phyloP scores from a whole-genome alignment of 2,113 vertebrate species.

The Petroica traversi region DNA sequence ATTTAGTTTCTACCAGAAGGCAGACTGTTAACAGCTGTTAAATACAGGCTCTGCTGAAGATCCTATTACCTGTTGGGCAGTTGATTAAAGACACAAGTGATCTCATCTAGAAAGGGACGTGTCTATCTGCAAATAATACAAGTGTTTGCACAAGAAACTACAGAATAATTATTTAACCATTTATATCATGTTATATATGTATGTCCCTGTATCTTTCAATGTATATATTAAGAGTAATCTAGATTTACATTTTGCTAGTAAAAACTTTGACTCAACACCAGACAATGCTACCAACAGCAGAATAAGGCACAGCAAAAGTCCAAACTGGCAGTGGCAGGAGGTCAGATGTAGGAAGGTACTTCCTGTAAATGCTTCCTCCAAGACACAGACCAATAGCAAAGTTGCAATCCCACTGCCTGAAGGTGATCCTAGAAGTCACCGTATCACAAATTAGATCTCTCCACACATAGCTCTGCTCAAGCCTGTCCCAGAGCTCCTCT shows the following conservation, averaged over 20 bases:
- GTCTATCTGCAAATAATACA: background rate
- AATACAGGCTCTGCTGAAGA: background rate
- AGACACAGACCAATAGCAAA: background rate
- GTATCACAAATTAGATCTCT: background rate
- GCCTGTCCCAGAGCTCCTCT: background rate
- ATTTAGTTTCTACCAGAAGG: background rate
- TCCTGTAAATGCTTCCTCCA: background rate
- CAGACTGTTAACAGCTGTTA: background rate
- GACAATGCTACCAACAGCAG: background rate
- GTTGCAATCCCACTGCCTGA: fast-evolving
- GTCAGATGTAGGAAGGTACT: background rate
- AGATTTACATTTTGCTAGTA: background rate
- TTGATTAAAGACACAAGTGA: background rate
- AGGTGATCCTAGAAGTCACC: background rate
- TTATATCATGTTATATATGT: background rate
- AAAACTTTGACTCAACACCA: background rate
- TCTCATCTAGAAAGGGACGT: background rate
- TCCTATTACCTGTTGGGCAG: background rate
- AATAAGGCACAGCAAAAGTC: background rate
- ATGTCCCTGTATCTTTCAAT: background rate
- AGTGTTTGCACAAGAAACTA: background rate
- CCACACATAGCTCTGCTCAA: background rate
- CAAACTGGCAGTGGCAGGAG: background rate
- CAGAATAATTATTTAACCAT: background rate
- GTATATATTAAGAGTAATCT: background rate